Percentiles rank a stretch among this genome's conserved stretches.
These are phyloP conservation scores for Yponomeuta evonymella DNA, from an alignment of 2,888 invertebrate species.

Conservation along the genomic window DNA sequence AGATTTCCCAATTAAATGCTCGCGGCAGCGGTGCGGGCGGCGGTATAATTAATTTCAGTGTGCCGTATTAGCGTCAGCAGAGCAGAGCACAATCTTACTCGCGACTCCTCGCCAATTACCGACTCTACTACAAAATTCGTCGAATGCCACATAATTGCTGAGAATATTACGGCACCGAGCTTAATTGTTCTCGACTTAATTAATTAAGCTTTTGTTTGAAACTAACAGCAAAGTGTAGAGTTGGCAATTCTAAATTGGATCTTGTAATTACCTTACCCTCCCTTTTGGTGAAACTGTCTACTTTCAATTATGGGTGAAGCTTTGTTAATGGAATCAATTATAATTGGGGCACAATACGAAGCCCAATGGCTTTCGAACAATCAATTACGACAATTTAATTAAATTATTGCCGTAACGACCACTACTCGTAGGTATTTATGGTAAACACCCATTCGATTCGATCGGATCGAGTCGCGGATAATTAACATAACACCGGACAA, in stretches of 20 bases:
- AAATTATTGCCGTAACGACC: conserved; percentile 32
- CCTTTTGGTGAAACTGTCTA: conserved; percentile 70
- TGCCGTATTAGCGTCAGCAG: conserved; percentile 57
- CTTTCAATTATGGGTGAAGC: conserved; percentile 72
- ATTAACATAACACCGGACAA: background rate
- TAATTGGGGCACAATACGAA: conserved; percentile 64
- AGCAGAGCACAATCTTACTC: conserved; percentile 61
- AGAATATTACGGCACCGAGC: conserved; percentile 74
- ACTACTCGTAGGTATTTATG: conserved; percentile 5
- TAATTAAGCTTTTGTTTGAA: conserved; percentile 77
- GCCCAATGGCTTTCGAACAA: conserved; percentile 37
- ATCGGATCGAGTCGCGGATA: background rate
- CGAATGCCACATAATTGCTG: conserved; percentile 73
- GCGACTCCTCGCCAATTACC: conserved; percentile 65
- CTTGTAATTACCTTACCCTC: conserved; percentile 75
- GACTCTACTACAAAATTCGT: conserved; percentile 67
- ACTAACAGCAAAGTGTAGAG: conserved; percentile 77
- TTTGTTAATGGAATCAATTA: conserved; percentile 72
- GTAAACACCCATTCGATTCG: background rate
- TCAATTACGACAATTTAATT: conserved; percentile 47
- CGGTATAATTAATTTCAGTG: conserved; percentile 66
- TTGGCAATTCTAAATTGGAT: conserved; percentile 77
- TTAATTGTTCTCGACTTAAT: conserved; percentile 77
- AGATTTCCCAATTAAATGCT: conserved; percentile 69
- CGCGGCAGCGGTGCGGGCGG: conserved; percentile 23